Conservation (phyloP, 2,113 vertebrate genomes). For the Leptobrachium ailaonicum region DNA sequence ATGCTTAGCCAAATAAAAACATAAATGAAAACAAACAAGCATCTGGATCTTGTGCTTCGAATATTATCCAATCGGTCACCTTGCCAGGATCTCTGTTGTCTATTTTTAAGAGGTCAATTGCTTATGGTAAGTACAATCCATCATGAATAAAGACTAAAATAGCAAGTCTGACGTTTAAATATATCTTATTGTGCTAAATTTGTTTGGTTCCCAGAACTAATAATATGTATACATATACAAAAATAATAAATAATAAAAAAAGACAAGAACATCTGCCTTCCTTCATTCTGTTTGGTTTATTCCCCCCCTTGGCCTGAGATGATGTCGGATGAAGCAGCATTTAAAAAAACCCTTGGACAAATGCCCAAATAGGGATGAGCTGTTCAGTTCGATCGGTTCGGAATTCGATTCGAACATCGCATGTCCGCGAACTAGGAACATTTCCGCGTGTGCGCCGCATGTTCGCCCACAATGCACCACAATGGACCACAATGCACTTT, state of each 20-base stretch:
- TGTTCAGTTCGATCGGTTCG: too few species aligned
- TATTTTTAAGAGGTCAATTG: not conserved
- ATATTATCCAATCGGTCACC: slow-evolving; percentile 22
- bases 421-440: too few species aligned
- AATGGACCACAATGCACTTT: too few species aligned
- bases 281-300: not conserved
- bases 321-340: not conserved
- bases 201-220: slow-evolving; percentile 40
- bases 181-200: slow-evolving; percentile 25
- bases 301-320: too few species aligned
- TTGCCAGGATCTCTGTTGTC: slow-evolving; percentile 7
- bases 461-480: too few species aligned
- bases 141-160: slow-evolving; percentile 1
- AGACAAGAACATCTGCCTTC: slow-evolving; percentile 45
- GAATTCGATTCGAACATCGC: too few species aligned
- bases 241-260: slow-evolving; percentile 13
- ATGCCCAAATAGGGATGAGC: too few species aligned
- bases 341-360: not conserved
- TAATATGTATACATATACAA: slow-evolving; percentile 33
- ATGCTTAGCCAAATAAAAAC: slow-evolving; percentile 26
- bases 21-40: slow-evolving; percentile 23
- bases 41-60: slow-evolving; percentile 14
- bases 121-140: not conserved
- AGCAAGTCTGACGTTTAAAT: slow-evolving; percentile 15
- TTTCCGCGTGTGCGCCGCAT: too few species aligned